Evolutionary conservation across 2,888 invertebrate species (phyloP).

Genomic region (Phortica magna): DNA sequence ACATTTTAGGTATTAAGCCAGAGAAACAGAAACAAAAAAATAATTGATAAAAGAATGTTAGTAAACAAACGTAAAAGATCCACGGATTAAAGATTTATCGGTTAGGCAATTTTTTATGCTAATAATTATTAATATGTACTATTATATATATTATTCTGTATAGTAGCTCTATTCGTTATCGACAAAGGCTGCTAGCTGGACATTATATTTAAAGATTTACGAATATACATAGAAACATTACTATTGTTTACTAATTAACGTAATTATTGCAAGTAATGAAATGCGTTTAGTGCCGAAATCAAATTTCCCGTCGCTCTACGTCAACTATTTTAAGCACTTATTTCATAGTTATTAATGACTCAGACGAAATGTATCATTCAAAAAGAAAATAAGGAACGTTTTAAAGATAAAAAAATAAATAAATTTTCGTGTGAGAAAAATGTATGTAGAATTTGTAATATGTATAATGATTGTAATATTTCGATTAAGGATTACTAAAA

Average conservation of each 20-base stretch:
- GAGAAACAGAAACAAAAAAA: too few species aligned
- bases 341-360: constrained; percentile 43
- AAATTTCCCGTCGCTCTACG: constrained; percentile 70
- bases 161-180: constrained; percentile 24
- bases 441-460: constrained; percentile 17
- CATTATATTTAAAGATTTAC: constrained; percentile 35
- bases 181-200: constrained; percentile 31
- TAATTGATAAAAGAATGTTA: not conserved
- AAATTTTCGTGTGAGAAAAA: not conserved
- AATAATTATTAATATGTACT: constrained; percentile 20
- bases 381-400: constrained; percentile 9
- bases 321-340: constrained; percentile 38
- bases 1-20: too few species aligned
- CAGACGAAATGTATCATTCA: constrained; percentile 43
- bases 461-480: constrained; percentile 5
- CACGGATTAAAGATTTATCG: not conserved
- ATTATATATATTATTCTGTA: constrained; percentile 6
- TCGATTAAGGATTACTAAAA: not conserved
- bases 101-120: not conserved
- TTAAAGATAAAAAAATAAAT: not conserved
- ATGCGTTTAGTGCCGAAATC: constrained; percentile 65
- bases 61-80: not conserved
- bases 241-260: constrained; percentile 21
- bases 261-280: constrained; percentile 50
- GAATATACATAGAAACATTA: constrained; percentile 40